Percentiles rank a stretch among this genome's conserved stretches.
phyloP scores from a whole-genome alignment of 2,113 vertebrate species.

The Zosterops hypoxanthus region DNA sequence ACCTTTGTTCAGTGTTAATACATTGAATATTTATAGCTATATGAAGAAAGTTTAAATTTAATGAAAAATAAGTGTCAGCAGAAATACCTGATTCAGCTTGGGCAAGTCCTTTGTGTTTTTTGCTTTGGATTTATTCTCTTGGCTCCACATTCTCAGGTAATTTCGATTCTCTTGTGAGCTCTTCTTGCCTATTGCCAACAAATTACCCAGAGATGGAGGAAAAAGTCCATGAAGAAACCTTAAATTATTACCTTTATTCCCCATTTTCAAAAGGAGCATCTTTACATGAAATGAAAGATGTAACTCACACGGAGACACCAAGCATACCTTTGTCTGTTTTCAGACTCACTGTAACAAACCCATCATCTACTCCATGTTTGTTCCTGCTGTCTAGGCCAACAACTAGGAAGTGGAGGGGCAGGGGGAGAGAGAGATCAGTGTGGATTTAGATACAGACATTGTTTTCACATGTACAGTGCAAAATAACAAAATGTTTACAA shows the following conservation, averaged over 20 bases:
- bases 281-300: background rate
- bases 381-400: slow-evolving; percentile 84
- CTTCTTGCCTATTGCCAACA: slow-evolving; percentile 83
- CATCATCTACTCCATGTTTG: slow-evolving; percentile 86
- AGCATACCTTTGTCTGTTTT: slow-evolving; percentile 88
- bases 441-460: background rate
- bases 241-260: background rate
- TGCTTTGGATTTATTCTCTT: slow-evolving; percentile 86
- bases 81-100: slow-evolving; percentile 91
- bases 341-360: slow-evolving; percentile 92
- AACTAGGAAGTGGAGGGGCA: slow-evolving; percentile 40
- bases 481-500: background rate
- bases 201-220: background rate
- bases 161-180: slow-evolving; percentile 90
- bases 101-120: slow-evolving; percentile 90
- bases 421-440: background rate
- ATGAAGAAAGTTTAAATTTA: background rate
- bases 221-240: background rate
- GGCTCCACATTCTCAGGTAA: slow-evolving; percentile 91
- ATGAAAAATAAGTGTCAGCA: background rate
- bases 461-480: background rate
- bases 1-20: background rate
- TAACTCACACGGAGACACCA: background rate
- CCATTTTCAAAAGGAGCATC: background rate
- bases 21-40: background rate